A percentile compares a stretch with the other conserved stretches of the same genome.
phyloP scores from a whole-genome alignment of 2,888 invertebrate genomes.

The Branchipolynoe longqiensis region DNA sequence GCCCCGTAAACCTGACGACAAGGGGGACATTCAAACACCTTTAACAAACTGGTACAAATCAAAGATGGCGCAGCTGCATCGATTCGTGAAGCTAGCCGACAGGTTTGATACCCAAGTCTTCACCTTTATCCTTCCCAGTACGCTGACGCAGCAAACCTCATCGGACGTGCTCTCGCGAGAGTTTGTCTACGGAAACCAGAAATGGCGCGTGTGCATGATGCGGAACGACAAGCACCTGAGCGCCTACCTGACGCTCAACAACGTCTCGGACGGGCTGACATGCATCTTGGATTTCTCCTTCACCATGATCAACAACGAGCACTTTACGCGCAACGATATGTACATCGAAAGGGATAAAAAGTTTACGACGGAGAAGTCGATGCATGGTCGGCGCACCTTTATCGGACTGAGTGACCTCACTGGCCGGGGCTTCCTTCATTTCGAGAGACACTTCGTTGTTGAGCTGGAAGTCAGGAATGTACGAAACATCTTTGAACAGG shows the following conservation, averaged over 20 bases:
- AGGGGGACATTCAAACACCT: too few relatives aligned
- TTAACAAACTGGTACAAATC: too few relatives aligned
- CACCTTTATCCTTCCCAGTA: constrained; percentile 91
- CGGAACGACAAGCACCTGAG: constrained; percentile 89
- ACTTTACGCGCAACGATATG: constrained; percentile 91
- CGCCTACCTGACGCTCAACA: constrained; percentile 90
- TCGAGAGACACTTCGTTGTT: constrained; percentile 90
- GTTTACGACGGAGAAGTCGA: constrained; percentile 79
- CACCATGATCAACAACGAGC: constrained; percentile 90
- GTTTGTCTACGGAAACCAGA: constrained; percentile 90
- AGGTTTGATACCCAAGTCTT: constrained; percentile 91
- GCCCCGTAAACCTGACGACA: too few relatives aligned
- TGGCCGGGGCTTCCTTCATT: constrained; percentile 88
- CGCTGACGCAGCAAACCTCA: constrained; percentile 89
- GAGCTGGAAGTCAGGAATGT: constrained; percentile 90
- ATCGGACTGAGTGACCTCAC: constrained; percentile 77
- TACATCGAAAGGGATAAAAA: constrained; percentile 89
- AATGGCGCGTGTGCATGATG: constrained; percentile 91
- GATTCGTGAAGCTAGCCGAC: constrained; percentile 89
- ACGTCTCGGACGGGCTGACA: constrained; percentile 88
- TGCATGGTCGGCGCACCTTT: constrained; percentile 79
- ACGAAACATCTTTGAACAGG: constrained; percentile 88
- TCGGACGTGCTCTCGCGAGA: constrained; percentile 91
- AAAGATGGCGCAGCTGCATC: constrained; percentile 57
- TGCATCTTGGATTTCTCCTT: constrained; percentile 91